Base-by-base conservation (phyloP, 2,888 invertebrate genomes). In the Sinhomidia bicolor region DNA sequence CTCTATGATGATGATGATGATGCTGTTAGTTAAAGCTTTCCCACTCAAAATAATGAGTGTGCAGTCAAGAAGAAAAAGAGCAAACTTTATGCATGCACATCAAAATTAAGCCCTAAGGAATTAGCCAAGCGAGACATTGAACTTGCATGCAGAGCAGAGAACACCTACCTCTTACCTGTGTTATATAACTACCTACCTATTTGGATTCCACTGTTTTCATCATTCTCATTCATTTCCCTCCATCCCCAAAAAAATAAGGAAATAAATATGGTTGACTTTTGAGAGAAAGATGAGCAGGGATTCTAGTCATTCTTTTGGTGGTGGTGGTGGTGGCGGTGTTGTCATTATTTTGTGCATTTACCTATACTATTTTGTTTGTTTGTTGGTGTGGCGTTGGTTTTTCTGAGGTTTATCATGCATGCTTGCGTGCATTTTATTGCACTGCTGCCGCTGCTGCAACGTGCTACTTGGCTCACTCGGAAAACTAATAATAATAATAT, bases 101-200 rank as follows among this genome's bases (percentile, higher is more conserved):
- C 65, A 41, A 84, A 84, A 84, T 84, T 84, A 84, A 84, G 84
- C 84, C 84, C 84, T 41, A 60, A 74, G 84, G 84, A 84, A 78
- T 78, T 78, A 85, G 85, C 78, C 85, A 85, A 65, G 85, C 85
- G 78, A 76, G 85, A 78, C 85, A 85, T 78, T 85, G 85, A 85
- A 85, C 85, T 85, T 85, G n/a, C n/a, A n/a, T n/a, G n/a, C n/a
- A n/a, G n/a, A n/a, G 14, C 32, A 29, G 47, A 71, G 71, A 7
- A 54, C 6, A 51, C 41, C 71, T 71, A 44, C 17, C 71, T 36
- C 36, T 68, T 68, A 68, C 36, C 32, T 68, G 32, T 17, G 17
- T 32, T 14, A n/a, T 32, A 68, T n/a, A n/a, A n/a, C n/a, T n/a
- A n/a, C n/a, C n/a, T 17, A 68, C 9, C n/a, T 17, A 68, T 32